These are phyloP conservation scores for Lycodopsis pacificus DNA, from an alignment of 2,797 vertebrate species.

Conservation along the genomic window DNA sequence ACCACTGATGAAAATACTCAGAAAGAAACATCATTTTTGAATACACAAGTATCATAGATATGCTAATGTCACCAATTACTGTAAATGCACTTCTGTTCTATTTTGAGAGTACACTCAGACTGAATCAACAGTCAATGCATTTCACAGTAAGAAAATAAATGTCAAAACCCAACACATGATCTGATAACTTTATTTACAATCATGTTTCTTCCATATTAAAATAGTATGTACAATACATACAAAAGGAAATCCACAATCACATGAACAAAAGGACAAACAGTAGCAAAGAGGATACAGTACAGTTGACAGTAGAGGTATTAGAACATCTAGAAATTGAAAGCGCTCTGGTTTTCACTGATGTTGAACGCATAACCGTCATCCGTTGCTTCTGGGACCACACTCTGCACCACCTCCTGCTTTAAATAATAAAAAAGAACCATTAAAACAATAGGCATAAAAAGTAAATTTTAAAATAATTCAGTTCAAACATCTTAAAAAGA, in stretches of 20 bases:
- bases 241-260: slow-evolving; percentile 36
- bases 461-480: accelerated
- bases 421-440: accelerated
- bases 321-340: slow-evolving; percentile 90
- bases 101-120: too few relatives aligned
- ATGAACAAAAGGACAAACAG: slow-evolving; percentile 63
- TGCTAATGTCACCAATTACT: too few relatives aligned
- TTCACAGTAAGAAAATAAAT: background rate
- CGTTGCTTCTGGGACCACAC: slow-evolving; percentile 89
- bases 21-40: too few relatives aligned
- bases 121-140: too few relatives aligned
- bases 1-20: too few relatives aligned
- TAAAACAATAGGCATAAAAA: accelerated
- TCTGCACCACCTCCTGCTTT: slow-evolving; percentile 91
- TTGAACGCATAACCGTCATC: slow-evolving; percentile 91
- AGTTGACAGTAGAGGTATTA: background rate
- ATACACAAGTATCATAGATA: too few relatives aligned
- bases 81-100: too few relatives aligned
- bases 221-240: slow-evolving; percentile 78
- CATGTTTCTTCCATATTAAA: slow-evolving; percentile 47
- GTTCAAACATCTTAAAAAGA: background rate
- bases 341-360: slow-evolving; percentile 84
- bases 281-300: slow-evolving; percentile 28
- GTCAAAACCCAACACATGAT: background rate
- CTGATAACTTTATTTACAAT: slow-evolving; percentile 79